Evolutionary conservation across 1,140 invertebrate genomes (phyloP).

Genomic region (Monomorium pharaonis): DNA sequence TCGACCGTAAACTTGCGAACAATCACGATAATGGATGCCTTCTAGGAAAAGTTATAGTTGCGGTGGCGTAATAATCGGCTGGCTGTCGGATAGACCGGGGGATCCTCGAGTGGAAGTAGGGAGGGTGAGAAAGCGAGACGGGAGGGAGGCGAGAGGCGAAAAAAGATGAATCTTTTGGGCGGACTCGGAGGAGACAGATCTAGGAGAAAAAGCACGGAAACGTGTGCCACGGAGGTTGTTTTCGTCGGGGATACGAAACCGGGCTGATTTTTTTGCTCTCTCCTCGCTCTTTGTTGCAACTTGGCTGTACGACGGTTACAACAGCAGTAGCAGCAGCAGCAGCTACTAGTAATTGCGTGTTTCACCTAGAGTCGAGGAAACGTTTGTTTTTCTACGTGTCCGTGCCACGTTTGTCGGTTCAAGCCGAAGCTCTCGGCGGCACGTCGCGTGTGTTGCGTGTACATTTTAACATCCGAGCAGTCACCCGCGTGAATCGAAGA

Average conservation of each 20-base stretch:
- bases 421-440: constrained; percentile 3
- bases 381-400: constrained; percentile 39
- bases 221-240: constrained; percentile 29
- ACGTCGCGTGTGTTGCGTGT: constrained; percentile 17
- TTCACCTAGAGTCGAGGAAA: constrained; percentile 12
- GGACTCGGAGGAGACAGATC: constrained; percentile 20
- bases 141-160: background rate
- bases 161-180: constrained; percentile 32
- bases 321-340: background rate
- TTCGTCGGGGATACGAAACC: constrained; percentile 27
- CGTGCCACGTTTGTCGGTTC: background rate
- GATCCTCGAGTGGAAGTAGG: constrained; percentile 1
- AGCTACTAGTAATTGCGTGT: too few relatives aligned
- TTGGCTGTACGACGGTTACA: background rate
- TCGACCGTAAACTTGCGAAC: constrained; percentile 76
- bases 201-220: constrained; percentile 22
- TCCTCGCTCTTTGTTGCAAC: constrained; percentile 1
- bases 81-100: constrained; percentile 43
- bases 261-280: constrained; percentile 8
- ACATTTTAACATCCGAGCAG: constrained; percentile 43
- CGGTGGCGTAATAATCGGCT: constrained; percentile 77
- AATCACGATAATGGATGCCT: constrained; percentile 80
- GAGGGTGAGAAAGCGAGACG: background rate
- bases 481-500: background rate
- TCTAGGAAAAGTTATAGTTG: constrained; percentile 77